Conservation (phyloP, 2,888 invertebrate genomes). For the Formica aserva region DNA sequence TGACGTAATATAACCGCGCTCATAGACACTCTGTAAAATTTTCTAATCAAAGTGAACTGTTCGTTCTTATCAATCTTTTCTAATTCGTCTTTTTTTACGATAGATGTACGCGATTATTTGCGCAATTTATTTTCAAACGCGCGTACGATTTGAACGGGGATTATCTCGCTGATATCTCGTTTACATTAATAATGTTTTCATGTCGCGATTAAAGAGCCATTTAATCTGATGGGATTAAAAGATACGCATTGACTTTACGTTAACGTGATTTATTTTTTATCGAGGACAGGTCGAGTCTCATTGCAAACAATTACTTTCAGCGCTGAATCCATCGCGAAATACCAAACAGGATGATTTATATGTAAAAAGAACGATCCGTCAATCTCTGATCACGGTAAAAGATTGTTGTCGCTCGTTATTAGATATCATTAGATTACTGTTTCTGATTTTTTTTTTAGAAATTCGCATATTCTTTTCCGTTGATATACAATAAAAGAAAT, state of each 20-base stretch:
- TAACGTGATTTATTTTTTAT: constrained; percentile 14
- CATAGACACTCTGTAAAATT: neutral
- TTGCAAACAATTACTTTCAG: neutral
- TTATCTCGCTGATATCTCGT: neutral
- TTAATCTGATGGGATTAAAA: constrained; percentile 15
- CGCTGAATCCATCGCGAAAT: neutral
- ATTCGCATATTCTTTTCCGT: neutral
- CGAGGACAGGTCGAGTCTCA: neutral
- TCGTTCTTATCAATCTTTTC: neutral
- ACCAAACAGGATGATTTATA: neutral
- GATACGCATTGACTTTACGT: neutral
- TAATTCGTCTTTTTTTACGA: neutral
- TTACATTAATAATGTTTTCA: constrained; percentile 20
- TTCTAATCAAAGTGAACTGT: neutral
- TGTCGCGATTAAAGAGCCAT: neutral
- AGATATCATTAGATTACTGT: neutral
- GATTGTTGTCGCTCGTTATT: neutral
- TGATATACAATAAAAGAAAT: neutral
- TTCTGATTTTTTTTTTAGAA: neutral
- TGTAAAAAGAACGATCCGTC: neutral
- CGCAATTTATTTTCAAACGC: constrained; percentile 15
- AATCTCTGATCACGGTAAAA: neutral
- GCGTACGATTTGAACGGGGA: neutral
- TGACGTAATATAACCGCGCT: constrained; percentile 26
- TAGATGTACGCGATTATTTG: neutral